phyloP scores from a whole-genome alignment of 92 coral and sea anemone genomes.

The Epizoanthus stellaris region DNA sequence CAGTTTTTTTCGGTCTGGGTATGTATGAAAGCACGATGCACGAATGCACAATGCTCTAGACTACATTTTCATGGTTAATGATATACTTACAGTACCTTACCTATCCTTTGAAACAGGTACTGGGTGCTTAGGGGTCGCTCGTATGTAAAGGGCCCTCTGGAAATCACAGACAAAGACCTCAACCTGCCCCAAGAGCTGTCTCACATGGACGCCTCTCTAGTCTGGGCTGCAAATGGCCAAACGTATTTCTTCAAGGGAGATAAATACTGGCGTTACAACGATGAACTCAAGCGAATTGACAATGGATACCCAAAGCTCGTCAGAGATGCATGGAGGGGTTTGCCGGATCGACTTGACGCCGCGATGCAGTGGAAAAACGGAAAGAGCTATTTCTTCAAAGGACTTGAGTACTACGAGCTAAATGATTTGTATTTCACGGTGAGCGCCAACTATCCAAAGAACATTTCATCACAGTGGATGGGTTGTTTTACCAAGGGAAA shows the following conservation, averaged over 20 bases:
- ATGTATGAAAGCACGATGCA: not conserved
- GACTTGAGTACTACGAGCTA: conserved; percentile 62
- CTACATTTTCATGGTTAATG: too few species aligned
- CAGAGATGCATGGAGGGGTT: conserved; percentile 57
- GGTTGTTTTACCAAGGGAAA: not conserved
- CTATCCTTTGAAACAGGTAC: conserved; percentile 27
- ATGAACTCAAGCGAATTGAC: conserved; percentile 33
- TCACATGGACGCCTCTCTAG: conserved; percentile 54
- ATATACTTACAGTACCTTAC: not conserved
- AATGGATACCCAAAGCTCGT: conserved; percentile 56
- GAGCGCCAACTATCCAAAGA: not conserved
- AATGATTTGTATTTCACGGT: conserved; percentile 40
- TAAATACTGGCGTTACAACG: conserved; percentile 81
- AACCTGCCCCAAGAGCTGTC: conserved; percentile 56
- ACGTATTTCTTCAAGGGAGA: too few species aligned
- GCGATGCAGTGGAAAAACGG: conserved; percentile 78
- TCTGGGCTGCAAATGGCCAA: conserved; percentile 56
- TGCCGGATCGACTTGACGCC: conserved; percentile 70
- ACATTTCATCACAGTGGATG: not conserved
- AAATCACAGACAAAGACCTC: conserved; percentile 6
- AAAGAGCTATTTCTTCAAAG: conserved; percentile 76
- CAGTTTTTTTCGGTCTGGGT: too few species aligned
- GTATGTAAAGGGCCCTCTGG: conserved; percentile 24
- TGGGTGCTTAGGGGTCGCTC: conserved; percentile 57
- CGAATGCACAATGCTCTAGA: too few species aligned